Conservation (phyloP, 2,113 vertebrate genomes). For the Martes martes region DNA sequence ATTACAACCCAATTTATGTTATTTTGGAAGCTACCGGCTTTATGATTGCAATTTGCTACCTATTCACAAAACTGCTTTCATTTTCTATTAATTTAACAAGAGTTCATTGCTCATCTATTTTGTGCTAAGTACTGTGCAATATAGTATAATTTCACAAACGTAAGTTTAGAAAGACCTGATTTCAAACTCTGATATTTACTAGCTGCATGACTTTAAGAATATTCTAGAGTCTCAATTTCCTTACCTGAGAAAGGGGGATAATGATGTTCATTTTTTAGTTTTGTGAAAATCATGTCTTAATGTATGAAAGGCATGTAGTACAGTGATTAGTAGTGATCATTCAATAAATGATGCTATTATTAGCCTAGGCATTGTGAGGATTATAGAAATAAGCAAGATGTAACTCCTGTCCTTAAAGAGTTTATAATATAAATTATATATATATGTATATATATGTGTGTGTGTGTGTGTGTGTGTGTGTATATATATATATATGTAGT, state of each 20-base stretch:
- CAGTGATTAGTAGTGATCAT: not conserved
- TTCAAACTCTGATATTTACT: slow-evolving; percentile 19
- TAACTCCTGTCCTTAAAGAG: not conserved
- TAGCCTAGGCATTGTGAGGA: not conserved
- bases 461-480: no score
- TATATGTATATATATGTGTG: not conserved
- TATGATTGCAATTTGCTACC: not conserved
- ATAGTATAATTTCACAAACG: not conserved
- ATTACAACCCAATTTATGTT: not conserved
- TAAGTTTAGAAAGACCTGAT: not conserved
- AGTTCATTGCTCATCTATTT: slow-evolving; percentile 13
- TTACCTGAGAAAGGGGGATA: not conserved
- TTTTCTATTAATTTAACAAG: slow-evolving; percentile 31
- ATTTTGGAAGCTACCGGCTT: slow-evolving; percentile 37
- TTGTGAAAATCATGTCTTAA: not conserved
- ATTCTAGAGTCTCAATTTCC: not conserved
- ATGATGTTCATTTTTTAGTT: not conserved
- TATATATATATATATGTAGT: not conserved
- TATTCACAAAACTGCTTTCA: slow-evolving; percentile 7
- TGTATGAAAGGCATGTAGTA: not conserved
- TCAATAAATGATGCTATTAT: not conserved
- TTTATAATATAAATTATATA: not conserved
- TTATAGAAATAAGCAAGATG: not conserved
- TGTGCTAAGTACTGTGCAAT: not conserved
- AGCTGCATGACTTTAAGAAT: not conserved